Percentiles rank a stretch among this genome's conserved stretches.
Conservation (phyloP, 1,140 invertebrate genomes). For the Metopolophium dirhodum region DNA sequence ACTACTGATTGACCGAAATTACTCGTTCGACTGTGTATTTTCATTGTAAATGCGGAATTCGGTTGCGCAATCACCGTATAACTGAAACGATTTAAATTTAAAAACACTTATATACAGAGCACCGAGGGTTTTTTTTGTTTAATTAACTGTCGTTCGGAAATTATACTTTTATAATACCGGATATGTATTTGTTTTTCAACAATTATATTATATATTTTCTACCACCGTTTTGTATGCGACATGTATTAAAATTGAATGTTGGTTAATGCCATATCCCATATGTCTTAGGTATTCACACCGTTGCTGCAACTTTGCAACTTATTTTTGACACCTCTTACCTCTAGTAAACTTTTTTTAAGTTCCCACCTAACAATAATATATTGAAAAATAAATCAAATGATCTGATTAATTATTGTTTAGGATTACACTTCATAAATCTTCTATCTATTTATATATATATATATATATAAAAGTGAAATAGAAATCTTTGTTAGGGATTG, state of each 20-base stretch:
- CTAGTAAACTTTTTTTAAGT: not conserved
- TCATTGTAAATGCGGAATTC: conserved; percentile 16
- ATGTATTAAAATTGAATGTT: not conserved
- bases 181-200: not conserved
- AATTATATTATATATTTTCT: not conserved
- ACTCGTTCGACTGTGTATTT: conserved; percentile 45
- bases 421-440: too few relatives aligned
- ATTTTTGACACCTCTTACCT: not conserved
- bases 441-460: too few relatives aligned
- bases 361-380: not conserved
- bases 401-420: not conserved
- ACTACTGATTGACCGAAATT: conserved; percentile 54
- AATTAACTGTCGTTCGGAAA: not conserved
- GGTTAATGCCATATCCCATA: not conserved
- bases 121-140: not conserved
- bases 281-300: not conserved
- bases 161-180: not conserved
- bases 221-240: too few relatives aligned
- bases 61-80: conserved; percentile 15
- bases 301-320: not conserved
- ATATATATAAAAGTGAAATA: too few relatives aligned
- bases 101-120: not conserved
- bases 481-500: too few relatives aligned
- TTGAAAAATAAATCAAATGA: not conserved
- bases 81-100: conserved; percentile 15